Percentiles rank a stretch among this genome's conserved stretches.
Conservation (phyloP, 2,113 vertebrate species). For the Ammodytes marinus region DNA sequence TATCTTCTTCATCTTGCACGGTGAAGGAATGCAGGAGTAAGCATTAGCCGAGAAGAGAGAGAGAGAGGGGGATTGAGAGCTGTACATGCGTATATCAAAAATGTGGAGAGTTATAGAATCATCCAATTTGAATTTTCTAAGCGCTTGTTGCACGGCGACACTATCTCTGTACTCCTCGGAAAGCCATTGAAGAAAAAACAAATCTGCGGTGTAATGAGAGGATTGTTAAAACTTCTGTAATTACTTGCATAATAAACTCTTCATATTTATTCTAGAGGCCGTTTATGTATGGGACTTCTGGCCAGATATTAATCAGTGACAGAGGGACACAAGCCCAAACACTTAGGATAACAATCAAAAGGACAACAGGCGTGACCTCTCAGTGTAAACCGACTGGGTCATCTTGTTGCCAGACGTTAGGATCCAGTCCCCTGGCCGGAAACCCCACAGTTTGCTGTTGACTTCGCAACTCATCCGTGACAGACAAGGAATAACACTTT, state of each 20-base stretch:
- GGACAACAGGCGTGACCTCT: conserved; percentile 71
- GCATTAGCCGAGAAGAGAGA: conserved; percentile 27
- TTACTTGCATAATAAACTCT: conserved; percentile 70
- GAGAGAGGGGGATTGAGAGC: conserved; percentile 8
- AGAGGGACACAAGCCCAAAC: conserved; percentile 56
- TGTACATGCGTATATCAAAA: conserved; percentile 41
- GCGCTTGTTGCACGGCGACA: conserved; percentile 37
- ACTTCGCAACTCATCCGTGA: conserved; percentile 72
- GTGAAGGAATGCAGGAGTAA: conserved; percentile 51
- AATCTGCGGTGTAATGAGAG: conserved; percentile 67
- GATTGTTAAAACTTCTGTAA: conserved; percentile 60
- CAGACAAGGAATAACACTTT: conserved; percentile 77
- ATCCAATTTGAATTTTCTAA: background rate
- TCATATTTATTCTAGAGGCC: conserved; percentile 57
- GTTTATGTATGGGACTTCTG: conserved; percentile 53
- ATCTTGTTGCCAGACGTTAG: conserved; percentile 69
- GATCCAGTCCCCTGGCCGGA: conserved; percentile 70
- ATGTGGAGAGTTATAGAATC: background rate
- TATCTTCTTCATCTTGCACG: conserved; percentile 55
- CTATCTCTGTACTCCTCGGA: conserved; percentile 9
- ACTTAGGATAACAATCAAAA: conserved; percentile 78
- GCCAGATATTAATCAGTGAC: conserved; percentile 67
- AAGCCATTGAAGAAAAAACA: conserved; percentile 56
- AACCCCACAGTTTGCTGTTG: conserved; percentile 68
- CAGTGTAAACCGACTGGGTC: conserved; percentile 65